Conservation (phyloP, 1,140 invertebrate genomes). For the Paralvinella palmiformis region DNA sequence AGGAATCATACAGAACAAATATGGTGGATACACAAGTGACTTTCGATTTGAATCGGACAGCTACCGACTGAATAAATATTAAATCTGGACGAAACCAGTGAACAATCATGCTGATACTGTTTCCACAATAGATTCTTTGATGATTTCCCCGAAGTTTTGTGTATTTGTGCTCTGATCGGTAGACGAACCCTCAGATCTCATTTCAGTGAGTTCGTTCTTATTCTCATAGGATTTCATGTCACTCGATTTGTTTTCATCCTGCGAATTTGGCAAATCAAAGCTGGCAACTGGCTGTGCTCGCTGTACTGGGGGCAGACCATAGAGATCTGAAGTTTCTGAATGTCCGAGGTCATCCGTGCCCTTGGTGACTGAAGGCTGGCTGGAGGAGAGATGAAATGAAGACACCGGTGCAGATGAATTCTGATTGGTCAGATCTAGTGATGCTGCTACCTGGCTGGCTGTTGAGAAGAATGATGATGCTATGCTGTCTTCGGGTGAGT, state of each 20-base stretch:
- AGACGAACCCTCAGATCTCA: not conserved
- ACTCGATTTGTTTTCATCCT: not conserved
- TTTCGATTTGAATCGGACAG: too few species aligned
- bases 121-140: constrained; percentile 87
- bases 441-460: too few species aligned
- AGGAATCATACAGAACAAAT: too few species aligned
- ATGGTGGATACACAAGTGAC: too few species aligned
- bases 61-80: too few species aligned
- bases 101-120: constrained; percentile 67
- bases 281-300: not conserved
- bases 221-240: not conserved
- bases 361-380: too few species aligned
- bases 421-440: too few species aligned
- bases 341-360: not conserved
- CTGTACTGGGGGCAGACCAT: not conserved
- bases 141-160: constrained; percentile 83
- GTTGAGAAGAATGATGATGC: too few species aligned
- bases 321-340: not conserved
- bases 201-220: not conserved
- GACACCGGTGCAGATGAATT: too few species aligned
- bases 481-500: too few species aligned
- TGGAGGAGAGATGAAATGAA: too few species aligned
- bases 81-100: too few species aligned
- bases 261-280: not conserved
- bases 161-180: not conserved